A percentile compares a stretch with the other conserved stretches of the same genome.
phyloP scores from a whole-genome alignment of 1,140 invertebrate genomes.

The Popillia japonica region DNA sequence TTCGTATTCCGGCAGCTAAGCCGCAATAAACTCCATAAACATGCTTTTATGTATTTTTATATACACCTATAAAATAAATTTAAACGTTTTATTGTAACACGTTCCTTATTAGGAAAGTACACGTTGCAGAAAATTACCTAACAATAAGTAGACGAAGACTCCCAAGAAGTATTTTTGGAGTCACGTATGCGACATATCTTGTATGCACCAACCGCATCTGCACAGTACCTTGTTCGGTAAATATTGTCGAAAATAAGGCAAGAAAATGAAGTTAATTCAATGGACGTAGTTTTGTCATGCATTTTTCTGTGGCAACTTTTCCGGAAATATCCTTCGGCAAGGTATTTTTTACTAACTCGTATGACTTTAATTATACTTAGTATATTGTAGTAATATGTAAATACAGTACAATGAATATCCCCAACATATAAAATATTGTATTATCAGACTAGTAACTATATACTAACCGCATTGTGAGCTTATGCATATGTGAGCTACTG shows the following conservation, averaged over 20 bases:
- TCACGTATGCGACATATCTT: not conserved
- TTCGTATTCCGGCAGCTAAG: conserved; percentile 26
- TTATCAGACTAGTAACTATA: no score
- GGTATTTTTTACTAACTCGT: no score
- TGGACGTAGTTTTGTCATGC: not conserved
- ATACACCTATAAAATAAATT: conserved; percentile 33
- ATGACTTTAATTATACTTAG: no score
- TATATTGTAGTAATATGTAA: no score
- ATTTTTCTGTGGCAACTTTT: no score
- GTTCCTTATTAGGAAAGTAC: conserved; percentile 25
- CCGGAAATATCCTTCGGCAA: no score
- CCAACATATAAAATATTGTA: no score
- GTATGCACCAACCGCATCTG: not conserved
- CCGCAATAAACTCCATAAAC: conserved; percentile 32
- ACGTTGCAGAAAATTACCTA: conserved; percentile 6
- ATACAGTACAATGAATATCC: no score
- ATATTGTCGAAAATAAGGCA: not conserved
- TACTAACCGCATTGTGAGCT: no score
- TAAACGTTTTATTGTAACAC: conserved; percentile 31
- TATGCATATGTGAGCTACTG: no score
- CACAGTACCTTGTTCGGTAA: not conserved
- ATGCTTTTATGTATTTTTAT: conserved; percentile 29
- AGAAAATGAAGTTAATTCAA: not conserved
- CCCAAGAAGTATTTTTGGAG: not conserved
- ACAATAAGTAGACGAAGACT: not conserved